Base-by-base conservation (phyloP, 1,140 invertebrate genomes). In the Drosophila pallidifrons region DNA sequence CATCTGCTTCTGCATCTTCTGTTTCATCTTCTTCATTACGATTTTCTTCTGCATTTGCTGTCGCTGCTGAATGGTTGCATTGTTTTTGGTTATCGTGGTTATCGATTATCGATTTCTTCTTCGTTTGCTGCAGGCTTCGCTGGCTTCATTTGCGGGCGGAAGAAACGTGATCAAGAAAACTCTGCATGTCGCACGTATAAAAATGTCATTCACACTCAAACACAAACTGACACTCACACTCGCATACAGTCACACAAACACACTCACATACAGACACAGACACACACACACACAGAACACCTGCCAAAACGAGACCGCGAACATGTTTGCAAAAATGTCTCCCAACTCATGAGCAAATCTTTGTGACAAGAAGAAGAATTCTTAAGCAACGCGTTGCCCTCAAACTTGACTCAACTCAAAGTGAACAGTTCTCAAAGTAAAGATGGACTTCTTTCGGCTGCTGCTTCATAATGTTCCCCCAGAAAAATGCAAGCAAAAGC, bases 91-190 rank as follows among this genome's bases (percentile, higher is more conserved):
- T 47, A 68, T 68, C 45, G 45, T 6, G 32, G 3, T 68, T 47
- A 74, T 75, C 58, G 47, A 47, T 57, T 57, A 57, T 46, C 61
- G 68, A 60, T 64, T 71, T 55, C 46, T 28, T 64, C 52, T 49
- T 68, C 75, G 54, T 75, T 68, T 43, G 55, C 51, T 54, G 45
- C 70, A 59, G 72, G 45, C 52, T 25, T 25, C 20, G 65, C 46
- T 72, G 60, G 57, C 30, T 72, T 74, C 47, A 25, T 72, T 38
- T 61, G 15, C 41, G 52, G 11, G 41, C 41, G n/a, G 41, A 43
- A 13, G 41, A 71, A 81, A 83, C 68, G 52, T 91, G 82, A 91
- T 76, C 87, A 91, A 91, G 77, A 91, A 87, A 91, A 91, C 87
- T 91, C 80, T 82, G 87, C 77, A 74, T 46, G 8, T 8, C 35